Conservation (phyloP, 2,113 vertebrate species). For the Diphyllodes magnificus region DNA sequence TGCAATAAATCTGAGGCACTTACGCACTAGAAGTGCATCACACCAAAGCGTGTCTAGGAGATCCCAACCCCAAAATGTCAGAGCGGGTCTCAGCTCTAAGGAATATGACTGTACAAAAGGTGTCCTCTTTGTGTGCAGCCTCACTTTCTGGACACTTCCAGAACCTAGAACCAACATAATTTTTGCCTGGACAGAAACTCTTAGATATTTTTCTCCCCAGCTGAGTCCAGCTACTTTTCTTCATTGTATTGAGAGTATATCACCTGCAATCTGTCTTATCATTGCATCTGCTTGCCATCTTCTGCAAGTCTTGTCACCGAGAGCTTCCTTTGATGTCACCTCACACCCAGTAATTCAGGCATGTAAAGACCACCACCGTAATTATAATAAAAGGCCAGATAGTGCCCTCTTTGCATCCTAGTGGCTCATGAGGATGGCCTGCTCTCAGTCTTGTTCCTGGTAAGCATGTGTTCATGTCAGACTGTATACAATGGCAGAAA, state of each 20-base stretch:
- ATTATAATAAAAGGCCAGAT: neutral
- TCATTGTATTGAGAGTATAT: neutral
- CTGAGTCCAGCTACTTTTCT: neutral
- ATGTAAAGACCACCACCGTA: neutral
- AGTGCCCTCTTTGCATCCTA: neutral
- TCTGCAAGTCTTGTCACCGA: neutral
- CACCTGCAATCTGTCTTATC: neutral
- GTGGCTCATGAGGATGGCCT: neutral
- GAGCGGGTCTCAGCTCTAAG: neutral
- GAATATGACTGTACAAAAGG: neutral
- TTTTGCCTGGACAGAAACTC: neutral
- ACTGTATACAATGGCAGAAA: neutral
- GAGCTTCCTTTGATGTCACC: neutral
- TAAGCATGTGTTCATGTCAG: neutral
- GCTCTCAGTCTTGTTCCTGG: neutral
- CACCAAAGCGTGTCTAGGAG: rapidly evolving
- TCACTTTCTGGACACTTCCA: neutral
- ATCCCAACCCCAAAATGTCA: rapidly evolving
- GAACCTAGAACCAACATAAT: neutral
- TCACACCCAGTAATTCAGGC: neutral
- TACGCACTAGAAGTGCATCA: neutral
- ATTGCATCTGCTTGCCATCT: neutral
- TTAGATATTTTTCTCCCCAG: neutral
- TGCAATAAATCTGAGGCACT: neutral
- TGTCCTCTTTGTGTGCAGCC: neutral